A percentile compares a stretch with the other conserved stretches of the same genome.
These are phyloP conservation scores for Cephonodes hylas DNA, from an alignment of 2,888 invertebrate genomes.

Conservation along the genomic window DNA sequence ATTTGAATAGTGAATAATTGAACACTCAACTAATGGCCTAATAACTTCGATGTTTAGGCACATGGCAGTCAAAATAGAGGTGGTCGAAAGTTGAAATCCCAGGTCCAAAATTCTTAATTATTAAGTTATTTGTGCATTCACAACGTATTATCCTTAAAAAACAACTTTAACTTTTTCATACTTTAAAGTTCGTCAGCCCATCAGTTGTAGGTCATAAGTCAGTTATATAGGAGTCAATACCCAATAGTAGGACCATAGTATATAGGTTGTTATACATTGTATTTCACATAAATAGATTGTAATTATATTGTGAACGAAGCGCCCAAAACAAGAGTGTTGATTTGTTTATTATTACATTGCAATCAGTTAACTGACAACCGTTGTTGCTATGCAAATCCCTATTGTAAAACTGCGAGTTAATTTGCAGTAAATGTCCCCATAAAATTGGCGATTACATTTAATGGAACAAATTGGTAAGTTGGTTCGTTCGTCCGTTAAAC, in stretches of 20 bases:
- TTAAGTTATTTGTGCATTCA: too few relatives aligned
- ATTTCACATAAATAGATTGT: neutral
- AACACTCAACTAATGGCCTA: too few relatives aligned
- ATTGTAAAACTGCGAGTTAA: conserved; percentile 50
- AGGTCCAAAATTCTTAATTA: too few relatives aligned
- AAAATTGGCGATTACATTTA: conserved; percentile 45
- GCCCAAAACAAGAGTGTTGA: neutral
- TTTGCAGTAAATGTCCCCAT: conserved; percentile 55
- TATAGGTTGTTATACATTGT: neutral
- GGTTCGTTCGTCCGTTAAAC: conserved; percentile 29
- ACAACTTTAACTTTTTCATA: neutral
- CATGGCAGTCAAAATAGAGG: too few relatives aligned
- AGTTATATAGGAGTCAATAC: too few relatives aligned
- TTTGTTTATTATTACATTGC: conserved; percentile 19
- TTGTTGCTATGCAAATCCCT: conserved; percentile 58
- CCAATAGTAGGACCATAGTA: too few relatives aligned
- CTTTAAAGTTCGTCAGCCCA: neutral
- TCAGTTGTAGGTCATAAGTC: too few relatives aligned
- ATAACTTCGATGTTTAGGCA: too few relatives aligned
- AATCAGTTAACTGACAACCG: conserved; percentile 50
- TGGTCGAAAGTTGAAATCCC: too few relatives aligned
- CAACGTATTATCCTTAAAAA: too few relatives aligned
- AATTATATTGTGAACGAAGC: neutral
- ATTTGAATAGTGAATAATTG: too few relatives aligned
- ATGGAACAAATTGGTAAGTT: conserved; percentile 51